phyloP scores from a whole-genome alignment of 2,888 invertebrate species.

The Eutolmus rufibarbis region DNA sequence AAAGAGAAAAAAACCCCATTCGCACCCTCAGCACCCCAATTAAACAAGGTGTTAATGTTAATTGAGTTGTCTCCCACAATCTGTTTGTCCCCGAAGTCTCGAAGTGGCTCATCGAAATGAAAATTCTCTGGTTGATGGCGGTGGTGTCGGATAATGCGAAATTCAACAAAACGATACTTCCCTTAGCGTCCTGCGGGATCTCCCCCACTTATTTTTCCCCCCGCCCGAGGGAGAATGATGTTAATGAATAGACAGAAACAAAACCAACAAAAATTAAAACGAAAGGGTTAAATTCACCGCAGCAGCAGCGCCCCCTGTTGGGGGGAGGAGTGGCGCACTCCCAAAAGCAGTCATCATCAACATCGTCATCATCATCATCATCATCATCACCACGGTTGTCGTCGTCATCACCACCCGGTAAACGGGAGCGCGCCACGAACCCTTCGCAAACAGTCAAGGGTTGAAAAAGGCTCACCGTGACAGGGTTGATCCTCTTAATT shows the following conservation, averaged over 20 bases:
- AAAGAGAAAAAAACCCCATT: background rate
- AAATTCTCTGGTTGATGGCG: background rate
- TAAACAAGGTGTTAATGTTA: constrained; percentile 34
- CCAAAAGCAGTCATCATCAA: background rate
- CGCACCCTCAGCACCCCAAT: background rate
- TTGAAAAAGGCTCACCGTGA: constrained; percentile 5
- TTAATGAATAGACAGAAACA: constrained; percentile 25
- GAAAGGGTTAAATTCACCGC: background rate
- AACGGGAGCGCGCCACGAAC: background rate
- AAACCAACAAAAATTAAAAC: constrained; percentile 14
- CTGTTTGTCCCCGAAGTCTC: background rate
- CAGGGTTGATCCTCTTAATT: constrained; percentile 39
- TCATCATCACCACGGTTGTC: background rate
- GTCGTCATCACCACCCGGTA: background rate
- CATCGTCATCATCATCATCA: background rate
- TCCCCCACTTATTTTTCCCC: background rate
- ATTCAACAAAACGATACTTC: background rate
- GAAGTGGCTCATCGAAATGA: background rate
- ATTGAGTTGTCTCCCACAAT: constrained; percentile 24
- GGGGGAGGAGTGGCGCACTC: background rate
- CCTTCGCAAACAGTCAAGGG: constrained; percentile 24
- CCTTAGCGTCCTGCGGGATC: too few species aligned
- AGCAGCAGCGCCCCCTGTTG: background rate
- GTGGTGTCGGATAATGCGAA: background rate
- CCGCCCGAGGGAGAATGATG: background rate